phyloP scores from a whole-genome alignment of 92 coral and sea anemone species.

The Phymanthus crucifer region DNA sequence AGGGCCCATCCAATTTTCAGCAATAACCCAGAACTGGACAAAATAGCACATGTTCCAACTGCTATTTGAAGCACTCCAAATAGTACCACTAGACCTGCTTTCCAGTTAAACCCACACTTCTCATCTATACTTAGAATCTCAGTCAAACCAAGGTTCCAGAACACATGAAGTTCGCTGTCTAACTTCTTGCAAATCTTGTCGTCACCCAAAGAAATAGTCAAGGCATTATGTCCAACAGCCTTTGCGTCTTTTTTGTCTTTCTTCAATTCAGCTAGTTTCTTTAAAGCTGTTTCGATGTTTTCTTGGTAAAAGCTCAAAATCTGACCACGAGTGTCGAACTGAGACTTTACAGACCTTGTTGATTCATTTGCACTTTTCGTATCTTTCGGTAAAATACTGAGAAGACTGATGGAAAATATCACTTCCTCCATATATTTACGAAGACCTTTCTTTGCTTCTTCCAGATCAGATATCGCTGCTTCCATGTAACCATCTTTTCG shows the following conservation, averaged over 20 bases:
- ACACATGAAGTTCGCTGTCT: background rate
- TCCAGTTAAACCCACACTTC: slow-evolving; percentile 6
- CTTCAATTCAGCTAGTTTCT: background rate
- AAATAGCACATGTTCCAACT: slow-evolving; percentile 4
- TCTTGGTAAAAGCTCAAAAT: slow-evolving; percentile 12
- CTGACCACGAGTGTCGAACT: slow-evolving; percentile 17
- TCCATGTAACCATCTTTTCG: slow-evolving; percentile 7
- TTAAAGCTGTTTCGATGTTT: slow-evolving; percentile 6
- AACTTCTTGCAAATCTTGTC: background rate
- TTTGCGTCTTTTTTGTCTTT: background rate
- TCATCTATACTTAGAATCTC: slow-evolving; percentile 4
- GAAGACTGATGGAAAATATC: background rate
- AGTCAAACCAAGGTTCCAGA: slow-evolving; percentile 7
- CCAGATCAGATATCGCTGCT: slow-evolving; percentile 5
- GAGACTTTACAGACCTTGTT: background rate
- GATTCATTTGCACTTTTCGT: background rate
- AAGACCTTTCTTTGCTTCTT: slow-evolving; percentile 20
- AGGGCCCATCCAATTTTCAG: slow-evolving; percentile 16
- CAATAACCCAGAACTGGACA: slow-evolving; percentile 5
- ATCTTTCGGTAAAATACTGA: background rate
- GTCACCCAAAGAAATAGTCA: background rate
- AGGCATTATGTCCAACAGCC: background rate
- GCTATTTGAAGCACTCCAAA: slow-evolving; percentile 24
- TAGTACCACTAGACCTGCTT: background rate
- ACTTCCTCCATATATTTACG: background rate